phyloP scores from a whole-genome alignment of 2,888 invertebrate species.

The Drosophila multiciliata region DNA sequence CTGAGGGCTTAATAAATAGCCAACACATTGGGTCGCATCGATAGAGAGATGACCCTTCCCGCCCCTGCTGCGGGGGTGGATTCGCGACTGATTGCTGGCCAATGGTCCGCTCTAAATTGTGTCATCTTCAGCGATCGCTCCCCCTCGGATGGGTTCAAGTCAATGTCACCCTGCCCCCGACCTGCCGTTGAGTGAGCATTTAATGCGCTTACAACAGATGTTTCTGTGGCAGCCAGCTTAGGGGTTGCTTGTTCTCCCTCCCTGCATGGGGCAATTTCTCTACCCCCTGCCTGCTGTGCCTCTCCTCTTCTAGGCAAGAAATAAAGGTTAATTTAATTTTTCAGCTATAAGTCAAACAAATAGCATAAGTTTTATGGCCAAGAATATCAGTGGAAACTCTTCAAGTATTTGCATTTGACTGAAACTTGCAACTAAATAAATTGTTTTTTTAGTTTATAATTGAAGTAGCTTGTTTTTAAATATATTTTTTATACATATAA shows the following conservation, averaged over 20 bases:
- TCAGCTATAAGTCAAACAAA: slow-evolving; percentile 39
- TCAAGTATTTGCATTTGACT: slow-evolving; percentile 1
- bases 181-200: slow-evolving; percentile 45
- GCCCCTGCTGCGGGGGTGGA: slow-evolving; percentile 22
- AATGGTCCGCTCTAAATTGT: slow-evolving; percentile 59
- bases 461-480: too few relatives aligned
- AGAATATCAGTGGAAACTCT: slow-evolving; percentile 15
- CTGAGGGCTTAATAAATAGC: slow-evolving; percentile 65
- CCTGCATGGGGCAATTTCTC: not conserved
- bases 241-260: slow-evolving; percentile 26
- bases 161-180: slow-evolving; percentile 29
- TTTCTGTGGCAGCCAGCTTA: slow-evolving; percentile 48
- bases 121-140: slow-evolving; percentile 64
- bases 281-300: not conserved
- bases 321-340: slow-evolving; percentile 38
- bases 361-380: slow-evolving; percentile 13
- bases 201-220: slow-evolving; percentile 75
- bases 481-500: too few relatives aligned
- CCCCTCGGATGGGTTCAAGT: slow-evolving; percentile 33
- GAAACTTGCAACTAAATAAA: slow-evolving; percentile 4
- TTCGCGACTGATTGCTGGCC: slow-evolving; percentile 42
- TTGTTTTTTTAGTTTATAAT: not conserved
- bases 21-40: slow-evolving; percentile 18
- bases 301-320: not conserved
- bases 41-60: not conserved